Evolutionary conservation across 2,888 invertebrate species (phyloP).

Genomic region (Nysson spinosus): DNA sequence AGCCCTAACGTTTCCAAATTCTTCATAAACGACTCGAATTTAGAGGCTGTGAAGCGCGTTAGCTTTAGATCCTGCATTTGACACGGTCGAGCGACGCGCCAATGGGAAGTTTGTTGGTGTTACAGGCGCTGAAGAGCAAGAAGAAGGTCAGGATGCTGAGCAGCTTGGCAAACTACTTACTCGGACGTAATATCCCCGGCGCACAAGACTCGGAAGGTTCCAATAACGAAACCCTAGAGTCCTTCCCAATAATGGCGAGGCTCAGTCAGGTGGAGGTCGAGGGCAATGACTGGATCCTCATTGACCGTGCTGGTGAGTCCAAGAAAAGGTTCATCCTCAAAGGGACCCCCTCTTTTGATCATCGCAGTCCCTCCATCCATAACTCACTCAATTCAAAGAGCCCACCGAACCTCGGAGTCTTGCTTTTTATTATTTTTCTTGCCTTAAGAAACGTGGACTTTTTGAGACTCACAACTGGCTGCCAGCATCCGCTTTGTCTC

Average conservation of each 20-base stretch:
- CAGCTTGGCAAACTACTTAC: conserved; percentile 70
- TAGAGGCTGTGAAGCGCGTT: no score
- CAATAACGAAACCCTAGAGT: conserved; percentile 50
- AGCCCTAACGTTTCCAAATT: not conserved
- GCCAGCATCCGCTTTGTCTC: no score
- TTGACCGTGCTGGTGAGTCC: conserved; percentile 68
- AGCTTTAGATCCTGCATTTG: no score
- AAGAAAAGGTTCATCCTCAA: not conserved
- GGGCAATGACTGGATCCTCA: conserved; percentile 73
- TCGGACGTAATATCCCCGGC: conserved; percentile 63
- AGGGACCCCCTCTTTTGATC: not conserved
- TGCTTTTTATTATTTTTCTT: no score
- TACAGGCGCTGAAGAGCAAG: conserved; percentile 46
- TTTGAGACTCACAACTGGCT: no score
- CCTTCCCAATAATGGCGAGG: conserved; percentile 63
- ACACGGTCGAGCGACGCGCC: no score
- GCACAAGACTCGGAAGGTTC: conserved; percentile 57
- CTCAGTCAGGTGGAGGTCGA: conserved; percentile 71
- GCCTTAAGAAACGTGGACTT: no score
- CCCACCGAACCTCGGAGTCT: no score
- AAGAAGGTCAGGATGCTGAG: conserved; percentile 64
- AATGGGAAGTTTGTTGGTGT: not conserved
- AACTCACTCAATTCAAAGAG: no score
- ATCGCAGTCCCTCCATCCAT: no score
- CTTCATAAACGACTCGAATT: no score